These are phyloP conservation scores for Athetis lepigone DNA, from an alignment of 2,888 invertebrate species.

Conservation along the genomic window DNA sequence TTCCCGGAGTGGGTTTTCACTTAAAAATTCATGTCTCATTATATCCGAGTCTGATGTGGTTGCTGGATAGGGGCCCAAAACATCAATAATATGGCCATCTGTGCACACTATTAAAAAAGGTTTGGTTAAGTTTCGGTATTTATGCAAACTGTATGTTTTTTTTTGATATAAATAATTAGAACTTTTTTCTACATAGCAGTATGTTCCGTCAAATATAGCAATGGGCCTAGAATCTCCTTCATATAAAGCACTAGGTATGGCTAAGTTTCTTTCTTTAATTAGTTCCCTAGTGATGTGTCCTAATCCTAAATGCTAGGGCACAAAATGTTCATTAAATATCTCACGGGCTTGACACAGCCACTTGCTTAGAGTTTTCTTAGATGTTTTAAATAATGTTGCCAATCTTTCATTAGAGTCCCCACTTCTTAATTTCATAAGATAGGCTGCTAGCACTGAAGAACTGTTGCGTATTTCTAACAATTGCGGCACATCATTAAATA, in stretches of 20 bases:
- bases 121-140: neutral
- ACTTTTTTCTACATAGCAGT: slow-evolving; percentile 7
- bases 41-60: slow-evolving; percentile 5
- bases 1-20: neutral
- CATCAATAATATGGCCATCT: slow-evolving; percentile 10
- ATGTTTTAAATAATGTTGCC: slow-evolving; percentile 6
- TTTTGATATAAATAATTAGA: slow-evolving; percentile 10
- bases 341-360: slow-evolving; percentile 13
- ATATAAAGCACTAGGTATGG: slow-evolving; percentile 1
- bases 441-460: slow-evolving; percentile 6
- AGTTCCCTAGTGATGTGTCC: slow-evolving; percentile 3
- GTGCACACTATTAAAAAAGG: slow-evolving; percentile 1
- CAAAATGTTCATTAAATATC: neutral
- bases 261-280: slow-evolving; percentile 10
- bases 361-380: neutral
- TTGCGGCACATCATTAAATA: slow-evolving; percentile 4
- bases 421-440: slow-evolving; percentile 11
- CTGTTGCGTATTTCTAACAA: slow-evolving; percentile 10
- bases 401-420: slow-evolving; percentile 12
- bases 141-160: slow-evolving; percentile 6
- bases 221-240: slow-evolving; percentile 13
- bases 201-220: slow-evolving; percentile 4
- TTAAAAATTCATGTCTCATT: slow-evolving; percentile 2
- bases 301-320: slow-evolving; percentile 1
- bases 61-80: slow-evolving; percentile 9